Evolutionary conservation across 2,113 vertebrate species (phyloP).

Genomic region (Pimephales promelas): DNA sequence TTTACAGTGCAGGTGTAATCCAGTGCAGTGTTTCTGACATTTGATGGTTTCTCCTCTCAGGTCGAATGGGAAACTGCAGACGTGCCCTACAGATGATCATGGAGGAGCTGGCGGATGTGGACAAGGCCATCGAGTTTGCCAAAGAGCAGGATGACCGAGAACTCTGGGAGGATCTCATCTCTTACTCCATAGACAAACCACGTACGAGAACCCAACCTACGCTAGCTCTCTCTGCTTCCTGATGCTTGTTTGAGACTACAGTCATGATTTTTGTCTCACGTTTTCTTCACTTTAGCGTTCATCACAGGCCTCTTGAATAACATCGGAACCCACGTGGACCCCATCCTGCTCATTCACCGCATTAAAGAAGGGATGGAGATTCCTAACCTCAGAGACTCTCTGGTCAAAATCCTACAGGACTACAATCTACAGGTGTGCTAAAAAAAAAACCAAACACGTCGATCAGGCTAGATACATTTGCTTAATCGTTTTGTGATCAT

Average conservation of each 20-base stretch:
- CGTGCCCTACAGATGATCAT: constrained; percentile 98
- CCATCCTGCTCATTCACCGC: constrained; percentile 93
- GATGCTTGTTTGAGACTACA: not conserved
- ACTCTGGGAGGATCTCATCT: constrained; percentile 97
- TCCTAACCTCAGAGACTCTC: constrained; percentile 93
- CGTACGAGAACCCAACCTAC: constrained; percentile 74
- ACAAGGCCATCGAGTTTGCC: constrained; percentile 98
- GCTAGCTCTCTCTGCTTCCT: not conserved
- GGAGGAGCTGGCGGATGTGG: constrained; percentile 92
- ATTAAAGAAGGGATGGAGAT: constrained; percentile 99
- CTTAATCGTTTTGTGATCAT: not conserved
- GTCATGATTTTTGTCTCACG: not conserved
- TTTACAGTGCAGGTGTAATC: too few relatives aligned
- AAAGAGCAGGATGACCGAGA: constrained; percentile 97
- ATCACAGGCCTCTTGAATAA: constrained; percentile 98
- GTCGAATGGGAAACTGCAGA: constrained; percentile 97
- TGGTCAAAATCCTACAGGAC: constrained; percentile 98
- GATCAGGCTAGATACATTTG: not conserved
- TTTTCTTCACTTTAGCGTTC: constrained; percentile 79
- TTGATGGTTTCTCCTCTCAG: constrained; percentile 64
- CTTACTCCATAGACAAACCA: constrained; percentile 97
- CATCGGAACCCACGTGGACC: constrained; percentile 96
- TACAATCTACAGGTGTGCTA: constrained; percentile 92
- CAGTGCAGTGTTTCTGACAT: not conserved
- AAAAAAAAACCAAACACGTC: not conserved